Evolutionary conservation across 2,888 invertebrate genomes (phyloP).

Genomic region (Rhodophaea formosa): DNA sequence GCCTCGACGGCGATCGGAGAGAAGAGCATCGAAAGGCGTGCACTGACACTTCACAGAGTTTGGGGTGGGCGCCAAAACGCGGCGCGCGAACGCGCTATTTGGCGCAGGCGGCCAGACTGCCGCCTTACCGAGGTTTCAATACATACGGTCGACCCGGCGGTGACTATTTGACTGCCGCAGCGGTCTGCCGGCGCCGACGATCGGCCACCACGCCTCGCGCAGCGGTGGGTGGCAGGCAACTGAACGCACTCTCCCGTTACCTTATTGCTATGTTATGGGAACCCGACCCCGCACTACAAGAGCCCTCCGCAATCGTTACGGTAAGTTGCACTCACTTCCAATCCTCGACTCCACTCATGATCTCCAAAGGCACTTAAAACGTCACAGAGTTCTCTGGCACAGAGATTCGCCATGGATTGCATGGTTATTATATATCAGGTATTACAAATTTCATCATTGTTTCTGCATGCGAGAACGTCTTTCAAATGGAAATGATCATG

Average conservation of each 20-base stretch:
- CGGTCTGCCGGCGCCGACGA: constrained; percentile 46
- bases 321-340: constrained; percentile 48
- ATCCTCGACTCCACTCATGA: constrained; percentile 25
- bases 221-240: constrained; percentile 74
- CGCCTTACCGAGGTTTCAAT: constrained; percentile 60
- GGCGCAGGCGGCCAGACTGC: constrained; percentile 69
- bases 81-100: constrained; percentile 64
- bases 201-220: constrained; percentile 70
- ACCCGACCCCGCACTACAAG: constrained; percentile 68
- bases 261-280: constrained; percentile 75
- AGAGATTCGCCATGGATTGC: constrained; percentile 23
- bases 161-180: constrained; percentile 72
- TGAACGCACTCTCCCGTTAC: constrained; percentile 77
- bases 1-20: constrained; percentile 78
- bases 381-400: constrained; percentile 20
- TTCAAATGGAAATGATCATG: constrained; percentile 54
- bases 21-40: constrained; percentile 76
- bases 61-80: constrained; percentile 45
- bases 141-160: constrained; percentile 62
- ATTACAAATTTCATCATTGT: constrained; percentile 47
- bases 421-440: constrained; percentile 26
- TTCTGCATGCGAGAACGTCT: constrained; percentile 40
- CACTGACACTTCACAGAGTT: constrained; percentile 62
- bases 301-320: constrained; percentile 54
- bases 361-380: constrained; percentile 1